These are phyloP conservation scores for Zoanthus gigantus DNA, from an alignment of 92 coral and sea anemone genomes.

Conservation along the genomic window DNA sequence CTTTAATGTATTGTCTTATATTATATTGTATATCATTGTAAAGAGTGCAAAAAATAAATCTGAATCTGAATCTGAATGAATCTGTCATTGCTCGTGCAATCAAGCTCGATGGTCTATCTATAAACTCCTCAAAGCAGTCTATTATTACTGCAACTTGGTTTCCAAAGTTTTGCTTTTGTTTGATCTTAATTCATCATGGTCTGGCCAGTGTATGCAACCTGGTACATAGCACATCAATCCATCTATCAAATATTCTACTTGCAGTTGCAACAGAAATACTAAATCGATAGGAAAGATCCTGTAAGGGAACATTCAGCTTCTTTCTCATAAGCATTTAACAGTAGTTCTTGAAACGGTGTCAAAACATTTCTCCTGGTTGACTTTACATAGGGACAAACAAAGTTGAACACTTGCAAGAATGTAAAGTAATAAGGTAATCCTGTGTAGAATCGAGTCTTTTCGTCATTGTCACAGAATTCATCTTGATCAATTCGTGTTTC, in stretches of 20 bases:
- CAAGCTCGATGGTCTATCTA: conserved; percentile 56
- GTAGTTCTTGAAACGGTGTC: conserved; percentile 40
- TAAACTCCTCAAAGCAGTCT: conserved; percentile 64
- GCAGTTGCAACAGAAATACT: conserved; percentile 42
- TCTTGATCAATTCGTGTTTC: conserved; percentile 1
- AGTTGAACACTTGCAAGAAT: conserved; percentile 22
- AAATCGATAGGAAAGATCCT: conserved; percentile 53
- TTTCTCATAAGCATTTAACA: conserved; percentile 30
- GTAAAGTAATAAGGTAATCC: conserved; percentile 13
- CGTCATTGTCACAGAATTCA: conserved; percentile 18
- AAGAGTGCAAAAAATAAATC: too few relatives aligned
- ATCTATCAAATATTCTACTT: conserved; percentile 45
- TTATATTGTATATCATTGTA: too few relatives aligned
- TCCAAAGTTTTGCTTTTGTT: conserved; percentile 51
- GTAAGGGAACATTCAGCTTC: conserved; percentile 45
- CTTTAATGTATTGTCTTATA: too few relatives aligned
- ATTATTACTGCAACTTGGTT: conserved; percentile 55
- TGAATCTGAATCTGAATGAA: too few relatives aligned
- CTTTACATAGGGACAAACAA: conserved; percentile 10
- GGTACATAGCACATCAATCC: conserved; percentile 19
- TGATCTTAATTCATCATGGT: conserved; percentile 6
- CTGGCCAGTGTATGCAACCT: conserved; percentile 52
- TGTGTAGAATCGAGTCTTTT: conserved; percentile 18
- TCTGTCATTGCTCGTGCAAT: conserved; percentile 59
- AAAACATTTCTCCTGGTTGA: conserved; percentile 39